Evolutionary conservation across 1,140 invertebrate genomes (phyloP).

Genomic region (Drosophila sp.): DNA sequence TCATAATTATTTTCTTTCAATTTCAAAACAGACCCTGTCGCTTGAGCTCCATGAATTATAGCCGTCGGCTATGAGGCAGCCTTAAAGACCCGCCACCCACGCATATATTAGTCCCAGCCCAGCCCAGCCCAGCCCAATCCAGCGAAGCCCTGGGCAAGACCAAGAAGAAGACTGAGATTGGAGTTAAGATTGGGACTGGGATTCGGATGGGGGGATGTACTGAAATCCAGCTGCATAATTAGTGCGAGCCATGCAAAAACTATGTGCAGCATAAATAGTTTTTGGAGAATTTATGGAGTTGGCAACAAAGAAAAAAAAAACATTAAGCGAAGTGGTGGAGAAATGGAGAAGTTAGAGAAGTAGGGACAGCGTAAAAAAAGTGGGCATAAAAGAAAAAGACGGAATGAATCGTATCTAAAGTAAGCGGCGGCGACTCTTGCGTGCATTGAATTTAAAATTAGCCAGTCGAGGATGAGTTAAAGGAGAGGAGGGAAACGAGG

Average conservation of each 20-base stretch:
- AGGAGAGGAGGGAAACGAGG: background rate
- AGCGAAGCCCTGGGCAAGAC: background rate
- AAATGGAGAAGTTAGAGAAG: background rate
- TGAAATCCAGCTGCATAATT: conserved; percentile 78
- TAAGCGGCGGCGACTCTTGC: conserved; percentile 75
- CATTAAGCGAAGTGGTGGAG: conserved; percentile 3
- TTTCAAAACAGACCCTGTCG: conserved; percentile 73
- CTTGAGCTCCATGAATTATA: conserved; percentile 66
- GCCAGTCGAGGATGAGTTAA: conserved; percentile 8
- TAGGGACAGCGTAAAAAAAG: conserved; percentile 11
- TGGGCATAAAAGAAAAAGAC: conserved; percentile 1
- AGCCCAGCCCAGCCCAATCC: too few relatives aligned
- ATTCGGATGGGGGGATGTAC: conserved; percentile 15
- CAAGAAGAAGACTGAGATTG: conserved; percentile 18
- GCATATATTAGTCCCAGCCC: conserved; percentile 49
- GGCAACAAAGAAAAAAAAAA: conserved; percentile 33
- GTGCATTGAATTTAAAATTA: conserved; percentile 81
- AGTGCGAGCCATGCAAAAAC: conserved; percentile 59
- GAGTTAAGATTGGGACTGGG: conserved; percentile 16
- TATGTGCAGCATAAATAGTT: conserved; percentile 72
- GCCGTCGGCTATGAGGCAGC: conserved; percentile 56
- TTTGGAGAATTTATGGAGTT: conserved; percentile 61
- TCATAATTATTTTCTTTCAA: conserved; percentile 83
- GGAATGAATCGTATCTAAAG: conserved; percentile 53
- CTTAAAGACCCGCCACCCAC: conserved; percentile 56